Percentiles rank a stretch among this genome's conserved stretches.
These are phyloP conservation scores for Limenitis camilla DNA, from an alignment of 2,888 invertebrate species.

Conservation along the genomic window DNA sequence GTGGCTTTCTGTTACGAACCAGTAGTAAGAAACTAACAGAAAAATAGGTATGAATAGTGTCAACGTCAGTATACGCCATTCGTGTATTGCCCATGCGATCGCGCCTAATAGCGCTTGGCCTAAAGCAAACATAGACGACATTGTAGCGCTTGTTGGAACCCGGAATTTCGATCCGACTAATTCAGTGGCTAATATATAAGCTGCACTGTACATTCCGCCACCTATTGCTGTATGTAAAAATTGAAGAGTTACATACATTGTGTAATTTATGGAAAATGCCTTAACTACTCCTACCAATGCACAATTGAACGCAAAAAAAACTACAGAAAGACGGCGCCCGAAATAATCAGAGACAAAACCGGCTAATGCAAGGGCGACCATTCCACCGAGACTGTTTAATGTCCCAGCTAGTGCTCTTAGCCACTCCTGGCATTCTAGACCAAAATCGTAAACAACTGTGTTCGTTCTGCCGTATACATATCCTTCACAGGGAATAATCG, in stretches of 20 bases:
- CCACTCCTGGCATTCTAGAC: constrained; percentile 76
- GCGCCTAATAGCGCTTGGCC: constrained; percentile 81
- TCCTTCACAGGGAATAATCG: constrained; percentile 43
- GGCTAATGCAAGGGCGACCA: constrained; percentile 78
- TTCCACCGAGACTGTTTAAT: constrained; percentile 81
- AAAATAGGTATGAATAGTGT: constrained; percentile 80
- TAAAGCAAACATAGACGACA: constrained; percentile 81
- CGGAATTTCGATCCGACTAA: constrained; percentile 83
- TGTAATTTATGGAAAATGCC: constrained; percentile 60
- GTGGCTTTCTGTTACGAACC: constrained; percentile 81
- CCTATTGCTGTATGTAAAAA: constrained; percentile 60
- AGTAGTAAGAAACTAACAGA: constrained; percentile 77
- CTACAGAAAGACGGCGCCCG: constrained; percentile 53
- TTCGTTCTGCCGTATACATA: constrained; percentile 55
- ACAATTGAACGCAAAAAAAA: constrained; percentile 57
- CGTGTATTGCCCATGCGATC: constrained; percentile 78
- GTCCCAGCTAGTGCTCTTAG: constrained; percentile 82
- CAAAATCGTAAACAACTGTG: constrained; percentile 58
- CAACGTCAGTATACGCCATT: constrained; percentile 80
- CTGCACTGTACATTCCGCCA: constrained; percentile 59
- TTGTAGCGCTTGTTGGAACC: constrained; percentile 80
- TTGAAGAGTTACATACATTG: constrained; percentile 57
- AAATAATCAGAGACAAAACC: constrained; percentile 81
- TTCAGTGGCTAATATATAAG: constrained; percentile 79
- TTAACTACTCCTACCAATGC: constrained; percentile 52